Conservation (phyloP, 2,113 vertebrate genomes). For the Oncorhynchus nerka region DNA sequence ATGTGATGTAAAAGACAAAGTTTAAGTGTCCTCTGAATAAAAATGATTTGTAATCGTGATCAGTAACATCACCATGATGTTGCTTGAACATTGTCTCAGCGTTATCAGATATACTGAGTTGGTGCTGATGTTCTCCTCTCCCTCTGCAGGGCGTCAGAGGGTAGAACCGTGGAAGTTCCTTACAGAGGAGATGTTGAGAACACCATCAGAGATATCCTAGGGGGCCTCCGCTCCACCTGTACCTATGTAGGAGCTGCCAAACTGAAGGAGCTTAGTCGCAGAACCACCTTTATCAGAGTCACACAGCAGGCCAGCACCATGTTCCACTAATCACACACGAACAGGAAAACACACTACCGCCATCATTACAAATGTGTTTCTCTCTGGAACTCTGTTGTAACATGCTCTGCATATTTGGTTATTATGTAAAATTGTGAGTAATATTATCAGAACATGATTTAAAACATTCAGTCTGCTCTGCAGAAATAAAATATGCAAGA, state of each 20-base stretch:
- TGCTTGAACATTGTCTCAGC: neutral
- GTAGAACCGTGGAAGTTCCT: constrained; percentile 90
- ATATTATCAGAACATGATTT: neutral
- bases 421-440: constrained; percentile 6
- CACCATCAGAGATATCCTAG: constrained; percentile 90
- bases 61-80: neutral
- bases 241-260: constrained; percentile 97
- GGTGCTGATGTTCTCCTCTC: neutral
- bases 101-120: too few relatives aligned
- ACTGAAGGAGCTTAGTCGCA: constrained; percentile 93
- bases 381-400: constrained; percentile 50
- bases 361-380: constrained; percentile 17
- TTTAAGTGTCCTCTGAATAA: neutral
- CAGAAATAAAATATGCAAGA: too few relatives aligned
- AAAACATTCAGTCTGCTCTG: neutral
- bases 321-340: constrained; percentile 74
- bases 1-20: too few relatives aligned
- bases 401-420: constrained; percentile 24
- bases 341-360: constrained; percentile 2
- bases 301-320: constrained; percentile 92
- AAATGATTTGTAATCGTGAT: neutral
- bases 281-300: constrained; percentile 95
- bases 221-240: constrained; percentile 94
- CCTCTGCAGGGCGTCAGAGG: constrained; percentile 86
- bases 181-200: constrained; percentile 89